Evolutionary conservation across 2,888 invertebrate species (phyloP).

Genomic region (Agrotis ipsilon): DNA sequence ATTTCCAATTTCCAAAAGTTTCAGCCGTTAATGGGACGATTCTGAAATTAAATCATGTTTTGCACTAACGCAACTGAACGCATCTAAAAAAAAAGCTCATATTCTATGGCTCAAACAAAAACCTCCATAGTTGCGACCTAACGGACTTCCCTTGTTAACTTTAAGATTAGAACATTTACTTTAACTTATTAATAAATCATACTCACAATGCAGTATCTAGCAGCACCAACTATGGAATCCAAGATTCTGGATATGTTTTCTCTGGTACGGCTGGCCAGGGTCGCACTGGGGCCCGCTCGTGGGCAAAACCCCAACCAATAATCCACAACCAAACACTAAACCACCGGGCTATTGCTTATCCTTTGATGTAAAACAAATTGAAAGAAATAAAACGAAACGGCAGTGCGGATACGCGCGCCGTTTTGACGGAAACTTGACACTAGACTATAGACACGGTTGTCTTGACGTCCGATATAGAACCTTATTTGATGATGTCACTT

Average conservation of each 20-base stretch:
- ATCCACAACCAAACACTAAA: slow-evolving; percentile 81
- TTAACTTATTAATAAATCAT: slow-evolving; percentile 48
- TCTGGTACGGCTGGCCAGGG: slow-evolving; percentile 88
- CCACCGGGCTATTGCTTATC: slow-evolving; percentile 86
- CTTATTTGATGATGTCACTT: slow-evolving; percentile 88
- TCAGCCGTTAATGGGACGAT: slow-evolving; percentile 83
- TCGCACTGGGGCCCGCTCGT: slow-evolving; percentile 79
- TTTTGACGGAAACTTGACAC: slow-evolving; percentile 83
- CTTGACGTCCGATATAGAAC: slow-evolving; percentile 61
- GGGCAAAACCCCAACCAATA: slow-evolving; percentile 79
- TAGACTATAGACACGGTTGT: slow-evolving; percentile 72
- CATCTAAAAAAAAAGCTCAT: slow-evolving; percentile 67
- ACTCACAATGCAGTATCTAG: slow-evolving; percentile 91
- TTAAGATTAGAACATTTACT: slow-evolving; percentile 28
- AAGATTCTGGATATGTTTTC: slow-evolving; percentile 89
- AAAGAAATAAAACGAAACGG: slow-evolving; percentile 90
- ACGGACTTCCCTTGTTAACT: slow-evolving; percentile 48
- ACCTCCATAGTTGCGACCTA: slow-evolving; percentile 59
- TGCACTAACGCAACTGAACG: slow-evolving; percentile 77
- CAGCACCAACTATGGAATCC: slow-evolving; percentile 89
- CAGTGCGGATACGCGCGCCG: slow-evolving; percentile 83
- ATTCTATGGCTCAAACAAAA: slow-evolving; percentile 56
- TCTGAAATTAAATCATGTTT: slow-evolving; percentile 89
- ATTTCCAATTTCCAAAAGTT: slow-evolving; percentile 85
- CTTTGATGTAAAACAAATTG: slow-evolving; percentile 90